These are phyloP conservation scores for Ceryle rudis DNA, from an alignment of 2,797 vertebrate species.

Conservation along the genomic window DNA sequence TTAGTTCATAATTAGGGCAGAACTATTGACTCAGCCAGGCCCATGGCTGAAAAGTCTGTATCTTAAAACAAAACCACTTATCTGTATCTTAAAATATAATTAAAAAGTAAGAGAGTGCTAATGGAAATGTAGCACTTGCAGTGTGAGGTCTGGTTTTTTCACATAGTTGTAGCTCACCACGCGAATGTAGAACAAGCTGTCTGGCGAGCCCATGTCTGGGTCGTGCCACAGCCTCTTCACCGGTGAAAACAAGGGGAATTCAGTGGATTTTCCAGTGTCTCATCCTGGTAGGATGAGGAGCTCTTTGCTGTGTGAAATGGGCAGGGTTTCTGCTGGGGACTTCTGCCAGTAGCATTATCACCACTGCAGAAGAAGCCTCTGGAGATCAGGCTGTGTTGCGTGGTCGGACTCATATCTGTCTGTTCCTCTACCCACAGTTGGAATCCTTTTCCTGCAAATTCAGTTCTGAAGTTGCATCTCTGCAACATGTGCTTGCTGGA, in stretches of 20 bases:
- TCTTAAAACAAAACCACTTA: neutral
- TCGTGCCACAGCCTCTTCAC: accelerated
- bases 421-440: neutral
- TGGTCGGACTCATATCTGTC: accelerated
- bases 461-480: neutral
- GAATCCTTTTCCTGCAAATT: neutral
- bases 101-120: neutral
- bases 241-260: neutral
- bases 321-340: neutral
- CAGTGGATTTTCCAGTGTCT: neutral
- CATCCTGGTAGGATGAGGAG: neutral
- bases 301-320: neutral
- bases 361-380: neutral
- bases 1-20: neutral
- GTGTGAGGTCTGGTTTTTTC: neutral
- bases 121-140: neutral
- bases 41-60: neutral
- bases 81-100: neutral
- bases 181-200: accelerated
- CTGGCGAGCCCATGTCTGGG: neutral
- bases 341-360: neutral
- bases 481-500: neutral
- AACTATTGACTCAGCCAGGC: neutral
- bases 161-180: accelerated
- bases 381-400: accelerated